Percentiles rank a stretch among this genome's conserved stretches.
These are phyloP conservation scores for Tenodera sinensis DNA, from an alignment of 2,888 invertebrate species.

Conservation along the genomic window DNA sequence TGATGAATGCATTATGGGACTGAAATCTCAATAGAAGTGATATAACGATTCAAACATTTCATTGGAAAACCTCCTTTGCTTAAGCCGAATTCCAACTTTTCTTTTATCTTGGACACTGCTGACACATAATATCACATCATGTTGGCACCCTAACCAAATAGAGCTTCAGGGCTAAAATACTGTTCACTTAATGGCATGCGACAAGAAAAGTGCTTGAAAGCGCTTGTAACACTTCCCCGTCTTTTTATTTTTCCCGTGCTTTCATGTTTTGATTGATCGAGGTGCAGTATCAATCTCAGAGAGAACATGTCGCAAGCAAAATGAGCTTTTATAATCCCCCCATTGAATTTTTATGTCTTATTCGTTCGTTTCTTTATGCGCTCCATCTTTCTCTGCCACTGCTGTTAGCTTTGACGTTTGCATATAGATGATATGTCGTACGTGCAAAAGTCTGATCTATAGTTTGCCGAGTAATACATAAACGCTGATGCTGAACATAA, in stretches of 20 bases:
- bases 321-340: not conserved
- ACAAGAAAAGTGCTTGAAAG: not conserved
- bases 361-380: not conserved
- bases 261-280: not conserved
- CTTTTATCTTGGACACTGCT: not conserved
- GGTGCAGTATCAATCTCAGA: not conserved
- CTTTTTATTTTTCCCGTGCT: not conserved
- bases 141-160: not conserved
- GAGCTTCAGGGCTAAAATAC: not conserved
- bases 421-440: not conserved
- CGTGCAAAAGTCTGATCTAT: not conserved
- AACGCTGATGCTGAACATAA: no score
- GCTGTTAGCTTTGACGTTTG: not conserved
- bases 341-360: not conserved
- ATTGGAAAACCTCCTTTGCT: no score
- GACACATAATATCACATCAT: not conserved
- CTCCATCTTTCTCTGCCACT: not conserved
- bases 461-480: not conserved
- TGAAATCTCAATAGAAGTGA: no score
- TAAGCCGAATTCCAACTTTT: no score
- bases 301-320: not conserved
- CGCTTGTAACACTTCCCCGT: not conserved
- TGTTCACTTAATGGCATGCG: constrained; percentile 6
- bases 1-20: no score
- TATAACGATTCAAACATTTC: no score